Percentiles rank a stretch among this genome's conserved stretches.
These are phyloP conservation scores for Palythoa grandiflora DNA, from an alignment of 92 coral and sea anemone genomes.

Conservation along the genomic window DNA sequence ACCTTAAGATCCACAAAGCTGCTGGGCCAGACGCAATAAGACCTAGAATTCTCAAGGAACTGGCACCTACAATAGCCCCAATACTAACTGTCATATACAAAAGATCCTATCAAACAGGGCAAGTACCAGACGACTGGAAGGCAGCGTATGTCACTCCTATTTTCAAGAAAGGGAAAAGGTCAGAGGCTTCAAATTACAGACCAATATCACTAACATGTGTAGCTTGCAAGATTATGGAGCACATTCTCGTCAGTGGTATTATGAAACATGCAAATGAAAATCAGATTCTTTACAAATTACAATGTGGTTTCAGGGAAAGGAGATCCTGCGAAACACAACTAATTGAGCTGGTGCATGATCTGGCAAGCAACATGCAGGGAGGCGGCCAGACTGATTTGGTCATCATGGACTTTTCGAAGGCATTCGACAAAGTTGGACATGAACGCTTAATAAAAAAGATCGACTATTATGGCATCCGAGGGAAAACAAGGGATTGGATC, in stretches of 20 bases:
- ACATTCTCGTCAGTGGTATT: not conserved
- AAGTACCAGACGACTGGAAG: too few species aligned
- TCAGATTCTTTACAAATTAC: too few species aligned
- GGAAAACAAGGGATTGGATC: too few species aligned
- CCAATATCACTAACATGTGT: not conserved
- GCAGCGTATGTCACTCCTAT: slow-evolving; percentile 3
- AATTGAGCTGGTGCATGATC: too few species aligned
- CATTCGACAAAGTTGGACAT: slow-evolving; percentile 6
- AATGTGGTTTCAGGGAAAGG: not conserved
- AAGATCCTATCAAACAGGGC: too few species aligned
- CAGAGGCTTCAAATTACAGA: not conserved
- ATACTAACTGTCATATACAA: too few species aligned
- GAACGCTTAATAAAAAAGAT: not conserved
- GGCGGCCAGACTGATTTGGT: slow-evolving; percentile 49
- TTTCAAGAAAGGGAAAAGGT: slow-evolving; percentile 10
- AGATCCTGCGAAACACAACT: slow-evolving; percentile 35
- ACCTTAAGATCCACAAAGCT: too few species aligned
- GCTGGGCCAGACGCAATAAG: too few species aligned
- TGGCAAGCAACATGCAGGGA: slow-evolving; percentile 22
- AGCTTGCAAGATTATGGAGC: slow-evolving; percentile 56
- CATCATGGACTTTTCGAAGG: slow-evolving; percentile 35
- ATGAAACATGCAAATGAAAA: not conserved
- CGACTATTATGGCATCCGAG: too few species aligned
- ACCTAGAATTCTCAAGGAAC: too few species aligned
- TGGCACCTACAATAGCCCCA: too few species aligned